These are phyloP conservation scores for Pan troglodytes DNA, from an alignment of 2,113 vertebrate species.

Conservation along the genomic window NHGRI_mPanTro3-v2.1_pri NC_072404.2:148759501-148760000, in stretches of 20 bases:
- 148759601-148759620: not conserved
- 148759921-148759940: not conserved
- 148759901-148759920: not conserved
- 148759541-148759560: not conserved
- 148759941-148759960: not conserved
- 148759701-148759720: not conserved
- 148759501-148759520: not conserved
- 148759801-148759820: not conserved
- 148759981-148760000: not conserved
- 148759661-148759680: not conserved
- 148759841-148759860: slow-evolving; percentile 5
- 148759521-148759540: not conserved
- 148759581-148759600: not conserved
- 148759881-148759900: not conserved
- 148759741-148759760: not conserved
- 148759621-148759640: not conserved
- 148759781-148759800: not conserved
- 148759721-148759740: not conserved
- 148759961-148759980: not conserved
- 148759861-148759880: not conserved
- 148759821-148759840: not conserved
- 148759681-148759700: not conserved
- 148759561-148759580: not conserved
- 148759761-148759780: not conserved
- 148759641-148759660: not conserved